phyloP scores from a whole-genome alignment of 2,113 vertebrate species.

The Ceyx melanurus region DNA sequence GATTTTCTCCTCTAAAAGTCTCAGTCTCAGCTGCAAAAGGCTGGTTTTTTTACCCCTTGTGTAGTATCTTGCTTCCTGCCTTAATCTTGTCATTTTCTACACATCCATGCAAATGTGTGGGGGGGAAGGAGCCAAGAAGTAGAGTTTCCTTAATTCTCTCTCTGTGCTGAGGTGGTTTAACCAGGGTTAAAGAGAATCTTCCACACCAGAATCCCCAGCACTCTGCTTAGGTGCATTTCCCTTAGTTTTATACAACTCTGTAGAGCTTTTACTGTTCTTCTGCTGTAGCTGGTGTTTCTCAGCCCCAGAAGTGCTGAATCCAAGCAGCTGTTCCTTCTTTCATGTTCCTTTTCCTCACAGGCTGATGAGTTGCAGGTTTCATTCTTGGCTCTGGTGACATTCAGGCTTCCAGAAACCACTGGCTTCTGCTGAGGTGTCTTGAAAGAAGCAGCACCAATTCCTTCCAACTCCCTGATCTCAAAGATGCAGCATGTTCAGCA shows the following conservation, averaged over 20 bases:
- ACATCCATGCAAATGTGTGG: background rate
- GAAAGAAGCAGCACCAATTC: background rate
- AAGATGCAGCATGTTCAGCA: background rate
- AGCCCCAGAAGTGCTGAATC: background rate
- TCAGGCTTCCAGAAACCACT: accelerated
- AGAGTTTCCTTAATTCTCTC: background rate
- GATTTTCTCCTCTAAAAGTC: background rate
- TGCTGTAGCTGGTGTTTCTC: background rate
- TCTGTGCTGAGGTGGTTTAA: background rate
- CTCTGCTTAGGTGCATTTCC: background rate
- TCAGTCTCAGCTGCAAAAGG: background rate
- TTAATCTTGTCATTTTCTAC: background rate
- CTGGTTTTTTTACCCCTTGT: background rate
- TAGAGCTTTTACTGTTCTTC: background rate
- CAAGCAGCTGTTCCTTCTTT: background rate
- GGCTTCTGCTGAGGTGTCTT: background rate
- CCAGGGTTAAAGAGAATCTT: background rate
- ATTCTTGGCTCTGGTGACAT: background rate
- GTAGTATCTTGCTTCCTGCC: background rate
- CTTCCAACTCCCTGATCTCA: background rate
- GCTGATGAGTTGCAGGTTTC: constrained; percentile 2
- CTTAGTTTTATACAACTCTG: background rate
- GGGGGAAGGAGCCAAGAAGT: background rate
- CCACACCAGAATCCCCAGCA: background rate
- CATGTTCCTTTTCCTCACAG: background rate